A percentile compares a stretch with the other conserved stretches of the same genome.
Evolutionary conservation across 37 sponge, comb jelly and placozoan genomes (phyloP).

Genomic region (Oopsacas minuta): DNA sequence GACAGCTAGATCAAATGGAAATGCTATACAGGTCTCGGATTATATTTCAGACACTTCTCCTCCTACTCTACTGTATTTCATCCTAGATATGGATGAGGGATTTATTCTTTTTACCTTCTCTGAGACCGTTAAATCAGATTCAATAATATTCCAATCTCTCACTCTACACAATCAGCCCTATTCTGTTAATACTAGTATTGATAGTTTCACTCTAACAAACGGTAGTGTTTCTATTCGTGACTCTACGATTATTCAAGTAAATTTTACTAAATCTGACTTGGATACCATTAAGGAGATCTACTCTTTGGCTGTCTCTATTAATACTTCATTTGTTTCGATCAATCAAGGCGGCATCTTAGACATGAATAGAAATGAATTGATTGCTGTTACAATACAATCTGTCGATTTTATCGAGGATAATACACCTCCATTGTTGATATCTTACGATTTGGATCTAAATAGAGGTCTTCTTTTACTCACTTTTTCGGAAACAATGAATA

Average conservation of each 20-base stretch:
- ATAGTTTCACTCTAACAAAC: slow-evolving; percentile 32
- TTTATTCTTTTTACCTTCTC: slow-evolving; percentile 51
- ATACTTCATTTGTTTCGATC: neutral
- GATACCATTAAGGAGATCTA: slow-evolving; percentile 20
- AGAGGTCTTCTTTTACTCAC: slow-evolving; percentile 27
- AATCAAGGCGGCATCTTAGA: neutral
- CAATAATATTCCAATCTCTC: neutral
- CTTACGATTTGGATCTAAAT: slow-evolving; percentile 32
- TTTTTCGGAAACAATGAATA: slow-evolving; percentile 43
- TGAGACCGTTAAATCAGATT: slow-evolving; percentile 33
- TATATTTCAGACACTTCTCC: slow-evolving; percentile 36
- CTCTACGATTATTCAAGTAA: slow-evolving; percentile 48
- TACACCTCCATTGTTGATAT: slow-evolving; percentile 35
- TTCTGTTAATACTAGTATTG: neutral
- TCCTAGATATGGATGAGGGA: slow-evolving; percentile 34
- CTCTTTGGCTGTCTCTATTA: slow-evolving; percentile 37
- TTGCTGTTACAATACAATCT: neutral
- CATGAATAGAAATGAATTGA: slow-evolving; percentile 10
- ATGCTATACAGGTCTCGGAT: slow-evolving; percentile 22
- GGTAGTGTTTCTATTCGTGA: slow-evolving; percentile 26
- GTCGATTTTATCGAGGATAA: slow-evolving; percentile 40
- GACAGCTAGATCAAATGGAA: neutral
- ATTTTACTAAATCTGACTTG: slow-evolving; percentile 30
- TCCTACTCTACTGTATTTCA: slow-evolving; percentile 43
- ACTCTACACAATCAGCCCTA: neutral